These are phyloP conservation scores for Axea sp. DNA, from an alignment of 2,888 invertebrate genomes.

Conservation along the genomic window DNA sequence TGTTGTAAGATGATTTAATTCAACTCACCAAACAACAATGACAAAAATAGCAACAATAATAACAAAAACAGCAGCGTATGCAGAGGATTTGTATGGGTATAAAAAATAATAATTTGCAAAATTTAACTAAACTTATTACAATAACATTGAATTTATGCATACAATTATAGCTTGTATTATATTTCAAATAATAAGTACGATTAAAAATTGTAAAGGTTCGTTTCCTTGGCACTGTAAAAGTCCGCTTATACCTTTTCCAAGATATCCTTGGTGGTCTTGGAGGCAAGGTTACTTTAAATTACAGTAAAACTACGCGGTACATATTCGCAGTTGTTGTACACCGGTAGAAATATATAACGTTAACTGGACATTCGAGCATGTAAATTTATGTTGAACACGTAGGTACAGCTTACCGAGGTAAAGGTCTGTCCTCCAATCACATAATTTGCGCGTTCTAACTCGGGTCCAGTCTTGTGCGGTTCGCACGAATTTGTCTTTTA, in stretches of 20 bases:
- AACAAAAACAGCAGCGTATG: too few relatives aligned
- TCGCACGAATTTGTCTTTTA: conserved; percentile 27
- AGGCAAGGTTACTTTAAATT: conserved; percentile 65
- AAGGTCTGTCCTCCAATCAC: conserved; percentile 60
- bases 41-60: too few relatives aligned
- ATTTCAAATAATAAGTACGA: conserved; percentile 8
- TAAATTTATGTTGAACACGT: conserved; percentile 65
- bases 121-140: too few relatives aligned
- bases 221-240: conserved; percentile 48
- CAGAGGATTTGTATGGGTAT: too few relatives aligned
- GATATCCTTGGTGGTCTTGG: conserved; percentile 59
- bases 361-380: conserved; percentile 64
- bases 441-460: conserved; percentile 60
- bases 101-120: too few relatives aligned
- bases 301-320: conserved; percentile 62
- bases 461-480: conserved; percentile 12
- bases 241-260: conserved; percentile 51
- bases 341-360: conserved; percentile 61
- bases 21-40: too few relatives aligned
- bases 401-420: conserved; percentile 60
- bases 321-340: conserved; percentile 60
- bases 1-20: too few relatives aligned
- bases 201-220: conserved; percentile 39
- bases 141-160: too few relatives aligned
- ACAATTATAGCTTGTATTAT: too few relatives aligned